Conservation (phyloP, 2,888 invertebrate genomes). For the Platycheirus albimanus region DNA sequence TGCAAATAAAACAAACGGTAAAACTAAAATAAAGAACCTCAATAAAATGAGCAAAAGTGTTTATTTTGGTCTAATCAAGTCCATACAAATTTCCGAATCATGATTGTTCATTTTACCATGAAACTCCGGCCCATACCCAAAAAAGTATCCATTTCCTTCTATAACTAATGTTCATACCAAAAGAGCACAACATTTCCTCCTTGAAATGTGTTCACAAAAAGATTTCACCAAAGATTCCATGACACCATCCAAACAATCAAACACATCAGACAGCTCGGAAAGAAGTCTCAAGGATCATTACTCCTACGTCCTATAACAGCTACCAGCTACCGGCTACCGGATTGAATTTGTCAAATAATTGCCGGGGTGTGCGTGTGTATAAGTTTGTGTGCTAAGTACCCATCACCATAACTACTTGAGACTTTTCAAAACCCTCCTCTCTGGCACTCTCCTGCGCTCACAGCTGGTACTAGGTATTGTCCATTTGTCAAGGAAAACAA, state of each 20-base stretch:
- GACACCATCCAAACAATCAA: conserved; percentile 37
- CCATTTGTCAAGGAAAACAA: conserved; percentile 54
- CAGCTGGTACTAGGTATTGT: too few species aligned
- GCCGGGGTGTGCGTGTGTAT: conserved; percentile 34
- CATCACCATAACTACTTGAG: conserved; percentile 63
- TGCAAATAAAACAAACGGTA: too few species aligned
- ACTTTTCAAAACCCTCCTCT: conserved; percentile 34
- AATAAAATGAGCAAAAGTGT: too few species aligned
- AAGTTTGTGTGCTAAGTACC: conserved; percentile 44
- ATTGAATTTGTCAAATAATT: conserved; percentile 67
- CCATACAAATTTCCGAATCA: too few species aligned
- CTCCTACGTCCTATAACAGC: too few species aligned
- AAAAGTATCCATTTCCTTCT: neutral
- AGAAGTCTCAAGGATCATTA: conserved; percentile 50
- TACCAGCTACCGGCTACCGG: too few species aligned
- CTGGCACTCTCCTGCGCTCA: too few species aligned
- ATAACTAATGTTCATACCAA: neutral
- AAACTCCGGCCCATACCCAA: too few species aligned
- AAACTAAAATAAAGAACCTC: too few species aligned
- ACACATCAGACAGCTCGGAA: conserved; percentile 26
- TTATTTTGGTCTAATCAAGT: too few species aligned
- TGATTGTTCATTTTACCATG: too few species aligned
- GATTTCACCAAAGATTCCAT: conserved; percentile 36
- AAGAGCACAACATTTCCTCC: conserved; percentile 6
- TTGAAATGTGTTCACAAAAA: conserved; percentile 27